Evolutionary conservation across 2,797 vertebrate species (phyloP).

Genomic region (Chaetophractus vellerosus): DNA sequence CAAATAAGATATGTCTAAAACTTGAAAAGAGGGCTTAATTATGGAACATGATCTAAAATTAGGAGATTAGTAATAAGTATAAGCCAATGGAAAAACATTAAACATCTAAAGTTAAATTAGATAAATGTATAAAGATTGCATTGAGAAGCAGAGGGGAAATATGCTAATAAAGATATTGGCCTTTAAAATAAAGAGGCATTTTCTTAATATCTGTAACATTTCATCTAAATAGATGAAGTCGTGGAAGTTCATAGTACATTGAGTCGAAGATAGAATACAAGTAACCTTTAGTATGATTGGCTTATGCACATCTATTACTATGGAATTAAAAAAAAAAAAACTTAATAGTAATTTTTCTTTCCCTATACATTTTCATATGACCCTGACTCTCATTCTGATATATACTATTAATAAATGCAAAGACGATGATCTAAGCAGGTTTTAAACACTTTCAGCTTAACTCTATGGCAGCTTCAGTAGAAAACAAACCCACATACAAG

Average conservation of each 20-base stretch:
- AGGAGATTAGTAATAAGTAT: slow-evolving; percentile 62
- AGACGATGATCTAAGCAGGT: neutral
- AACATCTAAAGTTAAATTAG: slow-evolving; percentile 76
- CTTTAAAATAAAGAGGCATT: slow-evolving; percentile 78
- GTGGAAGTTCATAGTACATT: slow-evolving; percentile 56
- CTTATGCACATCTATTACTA: neutral
- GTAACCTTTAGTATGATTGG: slow-evolving; percentile 64
- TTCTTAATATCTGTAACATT: slow-evolving; percentile 48
- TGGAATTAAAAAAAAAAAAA: neutral
- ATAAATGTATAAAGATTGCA: slow-evolving; percentile 69
- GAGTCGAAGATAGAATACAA: slow-evolving; percentile 17
- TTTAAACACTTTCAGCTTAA: slow-evolving; percentile 29
- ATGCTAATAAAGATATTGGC: slow-evolving; percentile 77
- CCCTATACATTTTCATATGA: slow-evolving; percentile 49
- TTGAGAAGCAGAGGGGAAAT: slow-evolving; percentile 71
- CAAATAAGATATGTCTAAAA: slow-evolving; percentile 67
- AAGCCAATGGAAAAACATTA: slow-evolving; percentile 69
- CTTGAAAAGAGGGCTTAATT: slow-evolving; percentile 76
- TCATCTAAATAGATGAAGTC: slow-evolving; percentile 71
- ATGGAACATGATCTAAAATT: slow-evolving; percentile 77
- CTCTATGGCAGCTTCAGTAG: neutral
- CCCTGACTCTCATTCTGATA: neutral
- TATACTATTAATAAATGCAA: slow-evolving; percentile 21
- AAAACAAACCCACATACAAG: neutral
- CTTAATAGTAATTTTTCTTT: slow-evolving; percentile 25